These are phyloP conservation scores for Rhynchonycteris naso DNA, from an alignment of 2,797 vertebrate genomes.

Conservation along the genomic window DNA sequence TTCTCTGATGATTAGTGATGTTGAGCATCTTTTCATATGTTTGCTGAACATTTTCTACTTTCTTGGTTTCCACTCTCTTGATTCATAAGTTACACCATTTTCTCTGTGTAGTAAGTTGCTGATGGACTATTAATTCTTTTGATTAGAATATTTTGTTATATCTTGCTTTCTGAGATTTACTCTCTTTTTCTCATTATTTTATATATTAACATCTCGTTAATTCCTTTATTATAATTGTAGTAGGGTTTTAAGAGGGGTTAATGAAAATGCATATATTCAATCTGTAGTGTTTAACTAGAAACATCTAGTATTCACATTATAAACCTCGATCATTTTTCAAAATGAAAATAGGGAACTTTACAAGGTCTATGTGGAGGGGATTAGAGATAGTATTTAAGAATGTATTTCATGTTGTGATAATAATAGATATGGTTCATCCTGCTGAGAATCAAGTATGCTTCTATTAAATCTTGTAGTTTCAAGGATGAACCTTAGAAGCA, in stretches of 20 bases:
- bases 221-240: not conserved
- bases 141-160: not conserved
- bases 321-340: not conserved
- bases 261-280: not conserved
- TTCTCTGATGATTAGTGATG: not conserved
- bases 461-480: not conserved
- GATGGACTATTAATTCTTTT: not conserved
- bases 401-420: not conserved
- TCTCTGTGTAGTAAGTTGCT: not conserved
- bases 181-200: not conserved
- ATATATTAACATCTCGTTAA: not conserved
- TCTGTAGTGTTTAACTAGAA: not conserved
- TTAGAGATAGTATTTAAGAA: slow-evolving; percentile 14
- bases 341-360: slow-evolving; percentile 26
- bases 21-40: not conserved
- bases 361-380: not conserved
- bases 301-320: not conserved
- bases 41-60: not conserved
- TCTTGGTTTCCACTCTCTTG: not conserved
- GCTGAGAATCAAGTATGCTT: slow-evolving; percentile 22
- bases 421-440: slow-evolving; percentile 5
- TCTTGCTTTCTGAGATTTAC: not conserved
- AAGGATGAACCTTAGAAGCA: not conserved
- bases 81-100: not conserved
- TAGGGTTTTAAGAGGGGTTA: not conserved